Conservation (phyloP, 2,113 vertebrate genomes). For the Sialia sialis region DNA sequence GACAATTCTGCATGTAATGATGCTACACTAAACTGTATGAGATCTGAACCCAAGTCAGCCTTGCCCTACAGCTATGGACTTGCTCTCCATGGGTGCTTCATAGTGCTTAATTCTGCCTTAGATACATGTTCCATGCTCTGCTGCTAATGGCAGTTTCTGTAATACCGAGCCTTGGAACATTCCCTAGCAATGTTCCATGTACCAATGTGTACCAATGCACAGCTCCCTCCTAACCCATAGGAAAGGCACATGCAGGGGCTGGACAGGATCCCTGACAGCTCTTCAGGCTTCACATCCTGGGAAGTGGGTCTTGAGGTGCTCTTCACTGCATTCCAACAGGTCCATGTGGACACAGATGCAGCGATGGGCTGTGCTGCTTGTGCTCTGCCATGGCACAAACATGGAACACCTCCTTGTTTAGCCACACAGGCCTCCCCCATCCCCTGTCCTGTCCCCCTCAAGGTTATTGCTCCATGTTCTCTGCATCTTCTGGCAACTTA, state of each 20-base stretch:
- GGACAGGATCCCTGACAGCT: neutral
- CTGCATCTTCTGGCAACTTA: neutral
- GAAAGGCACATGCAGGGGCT: neutral
- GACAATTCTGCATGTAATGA: neutral
- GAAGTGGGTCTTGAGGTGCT: rapidly evolving
- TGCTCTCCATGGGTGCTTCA: neutral
- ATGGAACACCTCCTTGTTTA: neutral
- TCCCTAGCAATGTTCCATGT: neutral
- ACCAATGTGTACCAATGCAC: rapidly evolving
- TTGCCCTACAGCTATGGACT: slow-evolving; percentile 5
- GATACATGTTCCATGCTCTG: neutral
- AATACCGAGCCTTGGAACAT: neutral
- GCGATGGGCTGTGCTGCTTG: rapidly evolving
- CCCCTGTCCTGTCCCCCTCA: neutral
- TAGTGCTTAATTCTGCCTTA: neutral
- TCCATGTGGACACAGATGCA: neutral
- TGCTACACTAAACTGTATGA: neutral
- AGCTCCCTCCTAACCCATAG: neutral
- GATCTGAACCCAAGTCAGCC: neutral
- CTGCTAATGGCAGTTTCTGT: neutral
- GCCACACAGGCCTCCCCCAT: neutral
- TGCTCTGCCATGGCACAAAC: neutral
- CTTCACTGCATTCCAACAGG: neutral
- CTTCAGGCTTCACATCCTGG: neutral
- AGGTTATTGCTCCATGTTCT: neutral